Conservation (phyloP, 2,888 invertebrate species). For the Diploptera punctata region DNA sequence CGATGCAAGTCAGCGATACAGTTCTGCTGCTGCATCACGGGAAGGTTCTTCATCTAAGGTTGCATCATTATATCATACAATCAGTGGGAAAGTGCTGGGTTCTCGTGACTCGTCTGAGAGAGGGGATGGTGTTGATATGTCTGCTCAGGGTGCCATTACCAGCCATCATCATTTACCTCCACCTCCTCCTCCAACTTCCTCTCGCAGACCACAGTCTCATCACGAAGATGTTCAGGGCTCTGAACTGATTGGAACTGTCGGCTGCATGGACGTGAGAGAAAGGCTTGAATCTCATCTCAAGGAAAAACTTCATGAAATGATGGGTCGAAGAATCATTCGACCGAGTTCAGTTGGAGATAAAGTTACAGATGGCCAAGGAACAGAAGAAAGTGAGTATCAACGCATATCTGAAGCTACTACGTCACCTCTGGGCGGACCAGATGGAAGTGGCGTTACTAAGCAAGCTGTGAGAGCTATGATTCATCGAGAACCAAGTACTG, state of each 20-base stretch:
- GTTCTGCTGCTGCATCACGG: conserved; percentile 24
- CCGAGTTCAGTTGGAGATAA: conserved; percentile 25
- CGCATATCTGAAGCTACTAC: conserved; percentile 62
- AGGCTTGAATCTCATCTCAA: conserved; percentile 56
- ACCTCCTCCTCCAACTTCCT: conserved; percentile 36
- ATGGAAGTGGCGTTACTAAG: conserved; percentile 33
- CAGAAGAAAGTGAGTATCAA: conserved; percentile 61
- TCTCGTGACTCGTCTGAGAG: conserved; percentile 38
- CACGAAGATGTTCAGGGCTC: conserved; percentile 25
- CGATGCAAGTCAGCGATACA: conserved; percentile 23
- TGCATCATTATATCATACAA: conserved; percentile 47
- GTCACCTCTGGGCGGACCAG: conserved; percentile 30
- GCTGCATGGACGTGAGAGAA: conserved; percentile 40
- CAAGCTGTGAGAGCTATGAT: conserved; percentile 58
- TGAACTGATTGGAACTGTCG: conserved; percentile 31
- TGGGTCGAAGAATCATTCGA: conserved; percentile 46
- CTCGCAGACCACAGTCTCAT: conserved; percentile 33
- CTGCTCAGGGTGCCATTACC: not conserved
- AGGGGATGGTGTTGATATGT: conserved; percentile 27
- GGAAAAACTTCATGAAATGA: conserved; percentile 54
- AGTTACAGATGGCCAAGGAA: conserved; percentile 12
- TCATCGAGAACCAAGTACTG: conserved; percentile 50
- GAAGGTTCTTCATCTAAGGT: conserved; percentile 43
- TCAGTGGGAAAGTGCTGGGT: conserved; percentile 46
- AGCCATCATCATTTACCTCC: conserved; percentile 37